Percentiles rank a stretch among this genome's conserved stretches.
These are phyloP conservation scores for Caenorhabditis japonica DNA, from an alignment of 2,888 invertebrate genomes.

Conservation along the genomic window DNA sequence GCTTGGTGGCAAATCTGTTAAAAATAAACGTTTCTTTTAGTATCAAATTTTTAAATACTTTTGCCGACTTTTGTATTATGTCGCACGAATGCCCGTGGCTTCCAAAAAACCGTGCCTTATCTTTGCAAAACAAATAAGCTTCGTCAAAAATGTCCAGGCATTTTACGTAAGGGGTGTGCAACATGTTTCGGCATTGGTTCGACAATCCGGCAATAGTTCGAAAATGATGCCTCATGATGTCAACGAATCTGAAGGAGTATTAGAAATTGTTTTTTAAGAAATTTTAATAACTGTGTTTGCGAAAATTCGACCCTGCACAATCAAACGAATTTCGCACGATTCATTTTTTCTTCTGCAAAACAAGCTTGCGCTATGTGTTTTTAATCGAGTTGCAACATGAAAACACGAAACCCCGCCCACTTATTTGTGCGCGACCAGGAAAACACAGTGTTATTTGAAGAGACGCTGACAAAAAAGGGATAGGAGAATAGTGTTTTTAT, in stretches of 20 bases:
- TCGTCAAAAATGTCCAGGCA: conserved; percentile 56
- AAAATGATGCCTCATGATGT: conserved; percentile 50
- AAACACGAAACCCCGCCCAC: too few species aligned
- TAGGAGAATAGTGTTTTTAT: too few species aligned
- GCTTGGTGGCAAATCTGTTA: conserved; percentile 47
- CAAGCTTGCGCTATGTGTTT: too few species aligned
- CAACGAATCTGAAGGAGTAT: conserved; percentile 41
- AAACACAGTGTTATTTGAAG: too few species aligned
- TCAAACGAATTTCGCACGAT: too few species aligned
- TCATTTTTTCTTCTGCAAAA: too few species aligned
- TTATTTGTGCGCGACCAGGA: too few species aligned
- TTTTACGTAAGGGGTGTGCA: conserved; percentile 52
- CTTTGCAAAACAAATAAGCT: conserved; percentile 47
- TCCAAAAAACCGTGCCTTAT: conserved; percentile 46
- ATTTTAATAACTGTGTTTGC: too few species aligned
- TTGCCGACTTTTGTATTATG: conserved; percentile 44
- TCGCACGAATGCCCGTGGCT: conserved; percentile 40
- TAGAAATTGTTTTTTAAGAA: background rate
- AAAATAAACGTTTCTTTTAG: conserved; percentile 5
- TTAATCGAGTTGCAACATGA: too few species aligned
- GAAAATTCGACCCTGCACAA: too few species aligned
- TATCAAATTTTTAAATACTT: background rate
- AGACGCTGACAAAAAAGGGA: too few species aligned
- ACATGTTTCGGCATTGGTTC: conserved; percentile 47
- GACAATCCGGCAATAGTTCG: conserved; percentile 41